phyloP scores from a whole-genome alignment of 2,888 invertebrate genomes.

The Drosophila nigricruria region DNA sequence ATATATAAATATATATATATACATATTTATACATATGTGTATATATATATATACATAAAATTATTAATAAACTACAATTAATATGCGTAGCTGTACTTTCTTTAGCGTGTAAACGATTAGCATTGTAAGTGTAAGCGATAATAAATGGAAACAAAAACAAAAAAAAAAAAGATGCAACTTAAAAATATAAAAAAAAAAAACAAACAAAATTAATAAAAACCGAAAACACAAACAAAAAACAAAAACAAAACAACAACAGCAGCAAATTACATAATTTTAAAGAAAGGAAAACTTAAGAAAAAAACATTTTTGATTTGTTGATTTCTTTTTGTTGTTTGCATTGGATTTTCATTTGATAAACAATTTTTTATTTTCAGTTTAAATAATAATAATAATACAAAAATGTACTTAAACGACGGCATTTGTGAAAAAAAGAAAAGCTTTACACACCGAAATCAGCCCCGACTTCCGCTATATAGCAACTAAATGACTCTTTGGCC shows the following conservation, averaged over 20 bases:
- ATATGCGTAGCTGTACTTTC: conserved; percentile 73
- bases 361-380: conserved; percentile 28
- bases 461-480: conserved; percentile 57
- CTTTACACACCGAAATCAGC: conserved; percentile 49
- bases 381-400: neutral
- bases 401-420: conserved; percentile 24
- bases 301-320: conserved; percentile 22
- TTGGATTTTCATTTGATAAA: conserved; percentile 22
- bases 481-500: conserved; percentile 49
- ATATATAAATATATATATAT: conserved; percentile 28
- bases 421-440: conserved; percentile 44
- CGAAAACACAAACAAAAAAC: conserved; percentile 29
- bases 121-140: conserved; percentile 70
- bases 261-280: conserved; percentile 34
- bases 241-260: conserved; percentile 31
- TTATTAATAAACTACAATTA: conserved; percentile 59
- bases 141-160: conserved; percentile 69
- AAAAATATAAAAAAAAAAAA: conserved; percentile 54
- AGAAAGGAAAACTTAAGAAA: conserved; percentile 14
- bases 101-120: conserved; percentile 70
- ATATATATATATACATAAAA: conserved; percentile 22
- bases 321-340: conserved; percentile 32
- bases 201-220: conserved; percentile 34
- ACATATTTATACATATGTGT: neutral
- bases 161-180: conserved; percentile 70